Conservation (phyloP, 2,113 vertebrate genomes). For the Myotis yumanensis region DNA sequence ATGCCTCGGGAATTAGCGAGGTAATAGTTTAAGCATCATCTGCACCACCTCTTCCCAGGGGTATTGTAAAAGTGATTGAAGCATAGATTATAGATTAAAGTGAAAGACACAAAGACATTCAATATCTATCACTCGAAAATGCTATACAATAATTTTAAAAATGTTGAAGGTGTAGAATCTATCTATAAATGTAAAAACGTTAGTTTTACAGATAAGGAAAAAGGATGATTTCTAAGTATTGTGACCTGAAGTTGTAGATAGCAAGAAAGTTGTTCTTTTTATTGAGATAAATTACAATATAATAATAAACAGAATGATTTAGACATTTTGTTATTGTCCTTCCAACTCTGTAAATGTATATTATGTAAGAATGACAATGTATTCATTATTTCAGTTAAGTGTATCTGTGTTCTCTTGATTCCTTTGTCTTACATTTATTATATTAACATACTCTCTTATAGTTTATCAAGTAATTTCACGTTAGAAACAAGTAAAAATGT, state of each 20-base stretch:
- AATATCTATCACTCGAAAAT: neutral
- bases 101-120: neutral
- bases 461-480: neutral
- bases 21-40: neutral
- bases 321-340: neutral
- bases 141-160: neutral
- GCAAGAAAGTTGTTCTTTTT: neutral
- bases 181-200: neutral
- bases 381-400: slow-evolving; percentile 11
- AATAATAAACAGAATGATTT: neutral
- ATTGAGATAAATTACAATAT: neutral
- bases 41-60: neutral
- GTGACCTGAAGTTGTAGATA: neutral
- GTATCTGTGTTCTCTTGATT: neutral
- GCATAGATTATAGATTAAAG: neutral
- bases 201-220: neutral
- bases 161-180: neutral
- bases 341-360: neutral
- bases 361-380: neutral
- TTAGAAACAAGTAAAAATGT: neutral
- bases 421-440: neutral
- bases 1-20: neutral
- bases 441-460: neutral
- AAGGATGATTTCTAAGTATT: neutral
- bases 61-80: neutral